These are phyloP conservation scores for Drosophila ercepeae DNA, from an alignment of 1,140 invertebrate genomes.

Conservation along the genomic window DNA sequence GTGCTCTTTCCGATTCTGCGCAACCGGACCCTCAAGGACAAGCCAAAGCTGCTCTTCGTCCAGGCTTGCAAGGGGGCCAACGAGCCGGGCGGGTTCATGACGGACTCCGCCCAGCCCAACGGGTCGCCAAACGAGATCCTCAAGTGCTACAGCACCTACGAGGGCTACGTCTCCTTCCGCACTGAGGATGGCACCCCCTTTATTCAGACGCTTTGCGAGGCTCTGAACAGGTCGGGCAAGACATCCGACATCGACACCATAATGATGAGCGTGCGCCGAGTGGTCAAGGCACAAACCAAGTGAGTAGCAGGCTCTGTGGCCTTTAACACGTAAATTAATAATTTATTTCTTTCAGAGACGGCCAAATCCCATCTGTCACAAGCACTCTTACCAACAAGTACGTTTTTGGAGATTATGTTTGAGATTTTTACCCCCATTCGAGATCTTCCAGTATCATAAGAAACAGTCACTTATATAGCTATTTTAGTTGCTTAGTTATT, in stretches of 20 bases:
- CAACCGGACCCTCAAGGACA: constrained; percentile 60
- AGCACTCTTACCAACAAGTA: constrained; percentile 73
- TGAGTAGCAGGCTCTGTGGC: constrained; percentile 19
- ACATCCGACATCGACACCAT: constrained; percentile 54
- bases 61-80: constrained; percentile 75
- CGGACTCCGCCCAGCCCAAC: constrained; percentile 51
- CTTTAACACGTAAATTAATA: too few relatives aligned
- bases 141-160: constrained; percentile 81
- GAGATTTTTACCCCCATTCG: background rate
- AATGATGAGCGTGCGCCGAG: constrained; percentile 47
- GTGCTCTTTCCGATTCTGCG: constrained; percentile 70
- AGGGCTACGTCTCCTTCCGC: constrained; percentile 77
- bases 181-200: constrained; percentile 68
- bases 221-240: constrained; percentile 41
- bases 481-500: background rate
- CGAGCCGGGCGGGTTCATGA: constrained; percentile 56
- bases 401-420: constrained; percentile 68
- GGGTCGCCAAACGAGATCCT: constrained; percentile 70
- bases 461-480: background rate
- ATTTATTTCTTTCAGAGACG: constrained; percentile 38
- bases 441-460: background rate
- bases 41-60: constrained; percentile 77
- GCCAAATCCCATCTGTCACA: constrained; percentile 75
- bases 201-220: constrained; percentile 70
- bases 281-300: constrained; percentile 59